Conservation (phyloP, 2,113 vertebrate genomes). For the Stictonetta naevosa region DNA sequence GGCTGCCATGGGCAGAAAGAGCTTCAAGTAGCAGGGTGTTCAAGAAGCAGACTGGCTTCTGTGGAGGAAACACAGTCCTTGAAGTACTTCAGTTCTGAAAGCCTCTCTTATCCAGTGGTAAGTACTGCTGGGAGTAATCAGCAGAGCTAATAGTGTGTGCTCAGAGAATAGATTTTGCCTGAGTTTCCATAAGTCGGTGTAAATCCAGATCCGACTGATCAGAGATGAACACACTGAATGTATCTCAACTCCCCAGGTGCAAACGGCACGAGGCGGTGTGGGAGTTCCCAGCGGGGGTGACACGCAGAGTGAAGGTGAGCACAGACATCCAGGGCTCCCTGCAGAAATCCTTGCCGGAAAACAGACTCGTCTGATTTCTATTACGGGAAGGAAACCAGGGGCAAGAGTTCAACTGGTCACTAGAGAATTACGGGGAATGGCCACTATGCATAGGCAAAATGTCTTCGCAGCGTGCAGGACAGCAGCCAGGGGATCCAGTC, state of each 20-base stretch:
- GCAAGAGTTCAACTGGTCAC: not conserved
- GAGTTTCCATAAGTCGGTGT: not conserved
- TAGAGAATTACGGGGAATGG: not conserved
- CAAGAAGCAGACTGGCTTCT: constrained; percentile 18
- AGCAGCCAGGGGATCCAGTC: not conserved
- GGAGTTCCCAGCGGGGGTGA: not conserved
- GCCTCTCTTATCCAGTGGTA: constrained; percentile 14
- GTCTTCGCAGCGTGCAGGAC: not conserved
- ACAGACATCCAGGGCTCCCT: not conserved
- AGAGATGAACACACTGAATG: not conserved
- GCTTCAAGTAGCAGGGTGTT: constrained; percentile 28
- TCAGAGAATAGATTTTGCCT: not conserved
- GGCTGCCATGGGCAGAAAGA: not conserved
- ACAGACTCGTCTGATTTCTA: not conserved
- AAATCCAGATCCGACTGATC: not conserved
- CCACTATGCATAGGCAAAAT: not conserved
- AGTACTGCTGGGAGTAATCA: constrained; percentile 47
- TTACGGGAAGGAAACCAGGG: not conserved
- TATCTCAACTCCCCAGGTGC: not conserved
- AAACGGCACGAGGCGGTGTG: not conserved
- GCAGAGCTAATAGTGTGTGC: not conserved
- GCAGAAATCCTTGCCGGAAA: not conserved
- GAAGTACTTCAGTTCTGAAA: constrained; percentile 57
- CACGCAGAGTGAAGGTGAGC: not conserved
- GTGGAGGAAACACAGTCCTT: constrained; percentile 35